phyloP scores from a whole-genome alignment of 2,888 invertebrate species.

The Pyrrhia umbra region DNA sequence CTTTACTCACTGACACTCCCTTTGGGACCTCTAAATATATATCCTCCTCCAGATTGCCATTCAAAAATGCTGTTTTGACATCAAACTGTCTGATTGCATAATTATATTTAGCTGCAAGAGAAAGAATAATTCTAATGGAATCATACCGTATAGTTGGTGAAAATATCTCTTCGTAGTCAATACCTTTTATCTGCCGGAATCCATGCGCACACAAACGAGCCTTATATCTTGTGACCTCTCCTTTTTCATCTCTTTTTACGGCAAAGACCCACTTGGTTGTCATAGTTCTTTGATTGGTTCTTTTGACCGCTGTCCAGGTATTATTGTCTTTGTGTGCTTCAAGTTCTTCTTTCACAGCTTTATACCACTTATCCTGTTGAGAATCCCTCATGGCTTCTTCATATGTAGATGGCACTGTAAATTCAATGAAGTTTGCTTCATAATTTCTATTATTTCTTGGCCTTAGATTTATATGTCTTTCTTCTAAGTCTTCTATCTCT shows the following conservation, averaged over 20 bases:
- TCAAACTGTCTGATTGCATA: slow-evolving; percentile 11
- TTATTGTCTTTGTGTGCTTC: not conserved
- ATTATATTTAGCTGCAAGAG: slow-evolving; percentile 6
- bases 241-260: not conserved
- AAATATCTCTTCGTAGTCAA: slow-evolving; percentile 26
- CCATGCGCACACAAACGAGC: slow-evolving; percentile 27
- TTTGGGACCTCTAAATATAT: slow-evolving; percentile 6
- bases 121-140: slow-evolving; percentile 12
- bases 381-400: not conserved
- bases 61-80: slow-evolving; percentile 1
- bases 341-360: slow-evolving; percentile 3
- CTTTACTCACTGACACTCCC: not conserved
- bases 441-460: not conserved
- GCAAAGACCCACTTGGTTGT: slow-evolving; percentile 8
- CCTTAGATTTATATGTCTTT: not conserved
- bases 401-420: not conserved
- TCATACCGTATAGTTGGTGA: slow-evolving; percentile 18
- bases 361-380: not conserved
- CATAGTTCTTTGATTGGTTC: not conserved
- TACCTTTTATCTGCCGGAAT: slow-evolving; percentile 1
- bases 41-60: slow-evolving; percentile 4
- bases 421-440: not conserved
- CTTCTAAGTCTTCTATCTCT: slow-evolving; percentile 47
- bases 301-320: not conserved
- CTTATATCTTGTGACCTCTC: slow-evolving; percentile 27